Percentiles rank a stretch among this genome's conserved stretches.
phyloP scores from a whole-genome alignment of 1,140 invertebrate species.

The Microplitis mediator region DNA sequence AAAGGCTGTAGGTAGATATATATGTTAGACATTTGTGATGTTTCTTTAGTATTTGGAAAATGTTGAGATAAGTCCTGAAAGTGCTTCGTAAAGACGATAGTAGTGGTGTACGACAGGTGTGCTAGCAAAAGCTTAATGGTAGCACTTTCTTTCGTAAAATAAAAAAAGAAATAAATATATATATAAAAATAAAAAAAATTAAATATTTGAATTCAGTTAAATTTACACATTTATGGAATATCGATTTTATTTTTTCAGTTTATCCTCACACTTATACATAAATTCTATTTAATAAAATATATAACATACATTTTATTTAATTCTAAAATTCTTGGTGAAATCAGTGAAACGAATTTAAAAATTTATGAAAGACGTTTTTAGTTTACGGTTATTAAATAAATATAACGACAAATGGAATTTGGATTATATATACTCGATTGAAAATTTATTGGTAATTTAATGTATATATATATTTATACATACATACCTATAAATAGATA shows the following conservation, averaged over 20 bases:
- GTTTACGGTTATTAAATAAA: no score
- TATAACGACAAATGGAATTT: no score
- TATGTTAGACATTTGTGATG: conserved; percentile 5
- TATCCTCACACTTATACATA: neutral
- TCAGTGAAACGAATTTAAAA: no score
- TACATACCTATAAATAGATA: no score
- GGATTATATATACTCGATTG: no score
- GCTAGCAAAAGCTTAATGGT: neutral
- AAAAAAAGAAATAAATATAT: no score
- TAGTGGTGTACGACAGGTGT: conserved; percentile 1
- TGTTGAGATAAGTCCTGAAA: neutral
- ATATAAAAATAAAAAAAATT: neutral
- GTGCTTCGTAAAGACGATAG: no score
- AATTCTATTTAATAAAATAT: neutral
- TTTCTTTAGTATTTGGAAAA: neutral
- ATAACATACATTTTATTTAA: neutral
- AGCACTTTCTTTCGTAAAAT: neutral
- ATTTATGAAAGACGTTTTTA: no score
- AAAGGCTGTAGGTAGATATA: neutral
- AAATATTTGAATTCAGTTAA: conserved; percentile 45
- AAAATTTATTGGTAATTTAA: no score
- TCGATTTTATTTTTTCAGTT: conserved; percentile 43
- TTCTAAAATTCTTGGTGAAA: no score
- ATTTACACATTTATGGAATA: conserved; percentile 60
- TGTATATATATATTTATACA: no score